Evolutionary conservation across 2,113 vertebrate species (phyloP).

Genomic region (Sceloporus undulatus): DNA sequence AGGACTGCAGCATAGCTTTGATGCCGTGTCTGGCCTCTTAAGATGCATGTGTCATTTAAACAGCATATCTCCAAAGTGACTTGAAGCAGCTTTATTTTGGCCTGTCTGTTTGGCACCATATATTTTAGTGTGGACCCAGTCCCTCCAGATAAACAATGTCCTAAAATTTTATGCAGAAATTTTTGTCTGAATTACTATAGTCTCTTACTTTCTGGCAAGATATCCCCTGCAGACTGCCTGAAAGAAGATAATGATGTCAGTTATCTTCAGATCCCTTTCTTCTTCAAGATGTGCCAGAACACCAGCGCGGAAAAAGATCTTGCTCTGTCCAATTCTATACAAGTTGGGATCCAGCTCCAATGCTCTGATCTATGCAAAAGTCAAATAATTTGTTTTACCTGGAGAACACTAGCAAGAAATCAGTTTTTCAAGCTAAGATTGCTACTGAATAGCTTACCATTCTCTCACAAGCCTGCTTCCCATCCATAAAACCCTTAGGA

Average conservation of each 20-base stretch:
- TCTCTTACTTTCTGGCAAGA: constrained; percentile 93
- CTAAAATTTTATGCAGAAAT: neutral
- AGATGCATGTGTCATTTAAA: too few relatives aligned
- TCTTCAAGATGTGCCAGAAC: constrained; percentile 97
- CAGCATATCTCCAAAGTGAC: too few relatives aligned
- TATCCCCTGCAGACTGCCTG: constrained; percentile 96
- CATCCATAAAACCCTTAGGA: constrained; percentile 98
- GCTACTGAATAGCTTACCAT: constrained; percentile 83
- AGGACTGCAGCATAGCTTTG: too few relatives aligned
- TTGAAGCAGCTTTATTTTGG: too few relatives aligned
- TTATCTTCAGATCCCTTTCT: constrained; percentile 97
- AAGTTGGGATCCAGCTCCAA: constrained; percentile 96
- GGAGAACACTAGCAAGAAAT: neutral
- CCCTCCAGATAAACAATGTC: neutral
- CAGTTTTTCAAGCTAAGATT: neutral
- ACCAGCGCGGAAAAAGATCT: constrained; percentile 98
- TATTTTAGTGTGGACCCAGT: neutral
- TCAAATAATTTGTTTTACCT: constrained; percentile 22
- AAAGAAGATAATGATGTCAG: constrained; percentile 98
- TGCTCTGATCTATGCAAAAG: constrained; percentile 86
- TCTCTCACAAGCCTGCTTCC: constrained; percentile 96
- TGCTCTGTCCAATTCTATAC: constrained; percentile 98
- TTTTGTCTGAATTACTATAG: accelerated
- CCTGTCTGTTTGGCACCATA: neutral
- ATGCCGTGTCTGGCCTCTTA: too few relatives aligned